Evolutionary conservation across 2,113 vertebrate genomes (phyloP), one percentile per base, ranked within the genome.

Genomic region (Chionis minor): DNA sequence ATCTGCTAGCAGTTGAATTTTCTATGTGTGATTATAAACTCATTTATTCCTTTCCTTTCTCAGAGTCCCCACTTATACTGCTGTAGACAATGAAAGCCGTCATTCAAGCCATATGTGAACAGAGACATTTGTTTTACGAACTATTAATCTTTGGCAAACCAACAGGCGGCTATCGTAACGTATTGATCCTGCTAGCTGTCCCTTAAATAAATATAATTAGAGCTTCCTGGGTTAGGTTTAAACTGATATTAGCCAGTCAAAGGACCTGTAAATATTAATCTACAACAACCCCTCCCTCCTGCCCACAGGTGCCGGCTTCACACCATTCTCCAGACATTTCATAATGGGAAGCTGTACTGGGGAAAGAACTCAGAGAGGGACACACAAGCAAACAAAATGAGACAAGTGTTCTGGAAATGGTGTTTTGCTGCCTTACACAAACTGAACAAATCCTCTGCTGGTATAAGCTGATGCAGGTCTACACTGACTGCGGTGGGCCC

Each of bases 101-200:
- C 97, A 92, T 97, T 97, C 97, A 97, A 97, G 78, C 96, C 95
- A 95, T 95, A 96, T 96, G 97, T 95, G 97, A 97, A 97, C 81
- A 90, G 73, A 94, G 73, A 91, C 96, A 97, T 97, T 97, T 97
- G 97, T 97, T 97, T 96, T 97, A 95, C n/a, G 14, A 97, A 97
- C 96, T 95, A 97, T 97, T 97, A 97, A 97, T 97, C 96, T 97
- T 92, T 70, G 86, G 95, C 93, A 97, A 97, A 97, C 96, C 91
- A 97, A 97, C 95, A 97, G 86, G 96, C 95, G 95, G 97, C 96
- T 95, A 97, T 97, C 94, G 89, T 97, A 97, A 91, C 22, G 1
- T 97, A 97, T 97, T 97, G 97, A 97, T 97, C 92, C 89, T 96
- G 89, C 86, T 88, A 95, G 61, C 91, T 97, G 94, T 97, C 95